Evolutionary conservation across 2,797 vertebrate species (phyloP), one percentile per base, ranked within the genome.

Genomic region (Pipistrellus kuhlii): DNA sequence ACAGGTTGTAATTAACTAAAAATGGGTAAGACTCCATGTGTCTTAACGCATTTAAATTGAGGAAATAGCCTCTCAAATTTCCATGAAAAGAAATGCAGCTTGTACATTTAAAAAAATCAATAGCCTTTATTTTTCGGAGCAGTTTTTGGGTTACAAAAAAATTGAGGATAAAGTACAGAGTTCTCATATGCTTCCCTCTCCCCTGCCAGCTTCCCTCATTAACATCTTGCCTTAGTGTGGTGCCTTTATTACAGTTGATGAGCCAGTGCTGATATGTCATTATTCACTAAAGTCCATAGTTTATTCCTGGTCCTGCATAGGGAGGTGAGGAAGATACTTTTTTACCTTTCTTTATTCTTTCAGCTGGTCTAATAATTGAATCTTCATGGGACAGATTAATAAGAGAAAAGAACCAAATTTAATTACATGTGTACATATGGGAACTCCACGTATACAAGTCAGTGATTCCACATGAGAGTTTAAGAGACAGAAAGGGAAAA

Each of bases 1-100:
- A 90, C 55, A 92, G 90, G 73, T 94, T 95, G 84, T 84, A 94
- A 96, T 95, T 96, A 96, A 53, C 59, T 88, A 23, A 73, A 85
- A 90, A 78, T 15, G 57, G 51, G 11, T 48, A 90, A 51, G 78
- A 84, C 23, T 80, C 38, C 41, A 20, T 84, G 30, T 87, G 80
- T 95, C 69, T 94, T 85, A 75, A 78, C 80, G 53, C 32, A 77
- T 91, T 78, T 55, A 69, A 88, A 46, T 69, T 85, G 75, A 89
- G 72, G 71, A 88, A 95, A 94, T 81, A 57, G 27, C 46, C 21
- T 82, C 46, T 92, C 35, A 76, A 46, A 86, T 94, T 81, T 94
- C 12, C 44, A 64, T 92, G 76, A 88, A 90, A 96, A 92, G 59
- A 88, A 66, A 66, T 41, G 32, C 51, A 83, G 62, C 44, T 87